Evolutionary conservation across 2,113 vertebrate genomes (phyloP), one percentile per base, ranked within the genome.

Genomic region (Entomyzon cyanotis): DNA sequence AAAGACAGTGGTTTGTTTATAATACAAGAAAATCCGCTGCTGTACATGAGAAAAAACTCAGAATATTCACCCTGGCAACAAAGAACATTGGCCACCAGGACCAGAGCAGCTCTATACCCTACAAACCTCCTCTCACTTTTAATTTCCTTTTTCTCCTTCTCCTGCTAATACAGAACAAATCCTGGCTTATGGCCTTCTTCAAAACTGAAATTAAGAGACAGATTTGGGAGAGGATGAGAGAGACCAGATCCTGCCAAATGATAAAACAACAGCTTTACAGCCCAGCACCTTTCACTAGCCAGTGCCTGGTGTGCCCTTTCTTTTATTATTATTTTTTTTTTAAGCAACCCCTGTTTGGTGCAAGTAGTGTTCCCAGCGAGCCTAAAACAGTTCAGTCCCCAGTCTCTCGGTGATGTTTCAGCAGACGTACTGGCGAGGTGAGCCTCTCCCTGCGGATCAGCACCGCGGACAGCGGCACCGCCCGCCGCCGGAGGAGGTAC

Each of bases 381-480:
- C 10, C 35, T 33, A 46, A 52, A 39, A 2, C 20, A 5, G 25
- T 13, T 53, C 30, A 11, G 24, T 17, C 22, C 42, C 20, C 18
- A 46, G 0, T 10, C 15, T 10, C 15, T 12, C 0, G 4, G 10
- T 5, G 25, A 30, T 50, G 0, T 46, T 13, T 19, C 14, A 2
- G 22, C 33, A 4, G n/a, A 5, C 2, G 5, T 30, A 14, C 31
- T 2, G 44, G 1, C 10, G 16, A 3, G 8, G 8, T 19, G 60
- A 60, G 14, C 41, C 16, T 11, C 70, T 28, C 82, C 49, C 53
- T 5, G 69, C 30, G 55, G 76, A 58, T 75, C 70, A 98, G 98
- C 92, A 98, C 98, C 97, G 70, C 60, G 97, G 97, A 98, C 97
- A 98, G 98, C 95, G 75, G 35, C 74, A 5, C 2, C 7, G 2